These are phyloP conservation scores for Apodemia zela DNA, from an alignment of 2,888 invertebrate genomes.

Conservation along the genomic window DNA sequence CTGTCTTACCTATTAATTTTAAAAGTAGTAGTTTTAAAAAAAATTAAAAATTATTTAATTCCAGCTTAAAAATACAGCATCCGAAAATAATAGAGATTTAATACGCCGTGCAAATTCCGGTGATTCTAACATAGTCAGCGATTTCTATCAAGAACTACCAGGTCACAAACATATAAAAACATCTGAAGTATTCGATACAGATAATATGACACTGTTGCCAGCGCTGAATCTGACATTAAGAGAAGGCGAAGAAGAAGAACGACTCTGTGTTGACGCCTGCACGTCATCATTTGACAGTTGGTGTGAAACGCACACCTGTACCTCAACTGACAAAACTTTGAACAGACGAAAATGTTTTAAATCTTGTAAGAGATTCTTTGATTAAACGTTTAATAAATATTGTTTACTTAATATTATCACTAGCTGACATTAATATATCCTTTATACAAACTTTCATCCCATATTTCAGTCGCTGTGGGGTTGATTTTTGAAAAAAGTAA, in stretches of 20 bases:
- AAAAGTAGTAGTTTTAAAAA: too few relatives aligned
- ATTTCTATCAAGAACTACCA: not conserved
- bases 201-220: not conserved
- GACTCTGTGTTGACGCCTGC: not conserved
- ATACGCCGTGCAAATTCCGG: not conserved
- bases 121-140: not conserved
- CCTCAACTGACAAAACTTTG: not conserved
- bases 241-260: not conserved
- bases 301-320: not conserved
- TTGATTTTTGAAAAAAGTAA: too few relatives aligned
- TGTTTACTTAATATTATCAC: too few relatives aligned
- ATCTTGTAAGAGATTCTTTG: not conserved
- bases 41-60: too few relatives aligned
- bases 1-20: too few relatives aligned
- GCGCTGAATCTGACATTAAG: not conserved
- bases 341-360: not conserved
- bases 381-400: not conserved
- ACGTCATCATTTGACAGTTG: conserved; percentile 1
- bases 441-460: too few relatives aligned
- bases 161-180: conserved; percentile 1
- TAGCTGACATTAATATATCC: too few relatives aligned
- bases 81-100: not conserved
- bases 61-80: not conserved
- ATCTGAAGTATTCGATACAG: not conserved
- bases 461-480: too few relatives aligned